These are phyloP conservation scores for Operophtera brumata DNA, from an alignment of 2,888 invertebrate genomes.

Conservation along the genomic window DNA sequence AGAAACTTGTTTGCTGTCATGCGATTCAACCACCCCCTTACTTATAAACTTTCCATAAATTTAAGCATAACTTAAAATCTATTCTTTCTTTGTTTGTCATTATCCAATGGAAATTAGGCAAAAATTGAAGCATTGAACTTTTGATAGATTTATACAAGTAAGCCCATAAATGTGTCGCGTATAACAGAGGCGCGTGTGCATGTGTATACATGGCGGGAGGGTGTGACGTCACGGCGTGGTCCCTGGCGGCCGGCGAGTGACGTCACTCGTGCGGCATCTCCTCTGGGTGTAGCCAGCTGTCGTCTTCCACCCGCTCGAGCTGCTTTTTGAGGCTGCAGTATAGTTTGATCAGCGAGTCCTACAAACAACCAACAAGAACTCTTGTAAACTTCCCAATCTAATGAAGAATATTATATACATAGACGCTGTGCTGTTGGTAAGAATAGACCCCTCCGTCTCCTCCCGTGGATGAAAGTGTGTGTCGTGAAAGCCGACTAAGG, in stretches of 20 bases:
- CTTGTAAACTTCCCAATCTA: neutral
- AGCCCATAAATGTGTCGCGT: neutral
- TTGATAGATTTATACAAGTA: no score
- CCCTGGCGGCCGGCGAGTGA: conserved; percentile 18
- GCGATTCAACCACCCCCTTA: neutral
- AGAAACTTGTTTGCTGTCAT: no score
- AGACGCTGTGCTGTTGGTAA: no score
- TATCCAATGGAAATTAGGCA: no score
- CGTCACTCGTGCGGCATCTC: conserved; percentile 73
- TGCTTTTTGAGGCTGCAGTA: conserved; percentile 85
- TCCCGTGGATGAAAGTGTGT: no score
- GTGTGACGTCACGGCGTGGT: conserved; percentile 31
- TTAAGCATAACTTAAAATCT: no score
- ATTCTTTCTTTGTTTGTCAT: no score
- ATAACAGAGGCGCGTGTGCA: conserved; percentile 6
- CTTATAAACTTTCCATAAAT: neutral
- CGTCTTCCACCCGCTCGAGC: conserved; percentile 77
- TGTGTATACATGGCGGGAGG: conserved; percentile 8
- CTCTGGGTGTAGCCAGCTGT: conserved; percentile 78
- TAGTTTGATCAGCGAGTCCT: conserved; percentile 85
- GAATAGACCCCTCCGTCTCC: no score
- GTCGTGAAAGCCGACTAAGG: no score
- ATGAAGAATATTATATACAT: neutral
- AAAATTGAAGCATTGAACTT: neutral
- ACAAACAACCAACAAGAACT: conserved; percentile 41